Evolutionary conservation across 2,797 vertebrate genomes (phyloP).

Genomic region (Discoglossus pictus): DNA sequence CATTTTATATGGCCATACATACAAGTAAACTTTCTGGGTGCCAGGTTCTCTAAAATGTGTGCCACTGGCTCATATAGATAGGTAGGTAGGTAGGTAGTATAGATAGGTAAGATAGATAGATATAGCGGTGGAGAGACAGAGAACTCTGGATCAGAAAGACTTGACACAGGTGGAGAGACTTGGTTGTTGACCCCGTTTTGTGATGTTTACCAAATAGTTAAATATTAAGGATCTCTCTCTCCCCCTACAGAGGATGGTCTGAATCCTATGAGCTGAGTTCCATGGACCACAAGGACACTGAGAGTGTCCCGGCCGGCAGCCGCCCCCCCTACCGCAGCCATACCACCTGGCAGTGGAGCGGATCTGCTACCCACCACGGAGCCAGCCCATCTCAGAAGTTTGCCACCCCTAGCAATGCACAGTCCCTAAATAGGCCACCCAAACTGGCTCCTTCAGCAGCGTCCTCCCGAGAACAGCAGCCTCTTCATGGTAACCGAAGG

Average conservation of each 20-base stretch:
- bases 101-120: too few relatives aligned
- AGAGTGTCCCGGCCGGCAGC: constrained; percentile 73
- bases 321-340: constrained; percentile 76
- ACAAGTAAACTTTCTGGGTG: too few relatives aligned
- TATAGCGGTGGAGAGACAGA: too few relatives aligned
- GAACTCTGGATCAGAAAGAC: too few relatives aligned
- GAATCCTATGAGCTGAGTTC: constrained; percentile 86
- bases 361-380: constrained; percentile 69
- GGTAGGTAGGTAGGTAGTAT: too few relatives aligned
- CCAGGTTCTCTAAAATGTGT: too few relatives aligned
- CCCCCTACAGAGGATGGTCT: constrained; percentile 85
- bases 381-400: constrained; percentile 73
- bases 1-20: too few relatives aligned
- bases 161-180: too few relatives aligned
- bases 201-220: too few relatives aligned
- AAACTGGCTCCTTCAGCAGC: constrained; percentile 72
- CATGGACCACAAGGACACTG: constrained; percentile 82
- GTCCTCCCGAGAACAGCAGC: constrained; percentile 83
- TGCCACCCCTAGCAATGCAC: constrained; percentile 69
- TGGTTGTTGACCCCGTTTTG: too few relatives aligned
- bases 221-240: too few relatives aligned
- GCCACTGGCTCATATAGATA: too few relatives aligned
- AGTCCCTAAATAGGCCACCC: constrained; percentile 71
- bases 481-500: constrained; percentile 77
- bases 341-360: constrained; percentile 82